Evolutionary conservation across 2,888 invertebrate species (phyloP).

Genomic region (Psococerastis gibbosa): DNA sequence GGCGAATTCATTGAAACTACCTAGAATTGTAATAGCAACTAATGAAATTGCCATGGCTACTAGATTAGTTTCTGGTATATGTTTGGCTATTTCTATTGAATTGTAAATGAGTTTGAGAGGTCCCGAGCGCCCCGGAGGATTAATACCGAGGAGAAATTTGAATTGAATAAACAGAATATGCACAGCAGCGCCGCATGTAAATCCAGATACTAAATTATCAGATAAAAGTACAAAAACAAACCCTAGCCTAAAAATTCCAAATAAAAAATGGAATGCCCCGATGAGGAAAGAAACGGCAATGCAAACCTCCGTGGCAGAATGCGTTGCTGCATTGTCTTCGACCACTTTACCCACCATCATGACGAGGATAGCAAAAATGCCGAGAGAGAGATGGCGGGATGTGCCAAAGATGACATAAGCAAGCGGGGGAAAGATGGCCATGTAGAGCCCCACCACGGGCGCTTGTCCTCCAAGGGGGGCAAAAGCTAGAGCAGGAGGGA

Average conservation of each 20-base stretch:
- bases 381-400: slow-evolving; percentile 15
- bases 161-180: slow-evolving; percentile 62
- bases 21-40: slow-evolving; percentile 41
- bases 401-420: slow-evolving; percentile 17
- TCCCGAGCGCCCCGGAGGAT: slow-evolving; percentile 32
- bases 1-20: slow-evolving; percentile 44
- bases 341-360: slow-evolving; percentile 16
- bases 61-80: slow-evolving; percentile 34
- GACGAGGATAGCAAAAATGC: slow-evolving; percentile 15
- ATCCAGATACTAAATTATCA: slow-evolving; percentile 63
- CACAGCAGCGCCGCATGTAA: slow-evolving; percentile 68
- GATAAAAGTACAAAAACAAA: slow-evolving; percentile 52
- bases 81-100: slow-evolving; percentile 31
- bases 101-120: slow-evolving; percentile 42
- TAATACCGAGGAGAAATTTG: slow-evolving; percentile 41
- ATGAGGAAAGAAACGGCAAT: slow-evolving; percentile 54
- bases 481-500: slow-evolving; percentile 51
- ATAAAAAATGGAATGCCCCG: slow-evolving; percentile 45
- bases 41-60: slow-evolving; percentile 45
- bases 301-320: slow-evolving; percentile 37
- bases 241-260: slow-evolving; percentile 31
- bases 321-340: not conserved
- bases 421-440: slow-evolving; percentile 15
- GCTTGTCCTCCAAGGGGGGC: slow-evolving; percentile 15
- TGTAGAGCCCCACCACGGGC: slow-evolving; percentile 15